Evolutionary conservation across 2,888 invertebrate genomes (phyloP).

Genomic region (Papilio gigon): DNA sequence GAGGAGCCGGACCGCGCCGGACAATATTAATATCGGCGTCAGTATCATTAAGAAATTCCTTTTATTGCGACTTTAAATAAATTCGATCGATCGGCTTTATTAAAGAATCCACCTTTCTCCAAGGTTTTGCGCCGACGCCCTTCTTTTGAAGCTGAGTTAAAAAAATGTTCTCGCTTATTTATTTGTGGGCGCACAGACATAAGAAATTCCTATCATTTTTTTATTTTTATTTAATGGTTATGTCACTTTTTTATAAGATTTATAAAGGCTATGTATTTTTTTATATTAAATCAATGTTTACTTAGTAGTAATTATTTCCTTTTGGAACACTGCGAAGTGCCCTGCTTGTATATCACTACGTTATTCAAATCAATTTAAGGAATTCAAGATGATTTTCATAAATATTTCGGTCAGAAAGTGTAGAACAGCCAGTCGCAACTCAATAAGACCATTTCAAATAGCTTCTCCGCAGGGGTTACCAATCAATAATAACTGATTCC

Average conservation of each 20-base stretch:
- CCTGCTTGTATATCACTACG: too few species aligned
- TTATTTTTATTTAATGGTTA: conserved; percentile 61
- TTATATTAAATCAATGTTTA: neutral
- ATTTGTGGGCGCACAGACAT: conserved; percentile 57
- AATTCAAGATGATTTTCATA: too few species aligned
- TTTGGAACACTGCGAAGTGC: too few species aligned
- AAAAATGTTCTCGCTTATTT: conserved; percentile 60
- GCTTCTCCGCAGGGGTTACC: conserved; percentile 38
- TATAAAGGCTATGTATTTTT: neutral
- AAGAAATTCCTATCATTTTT: conserved; percentile 68
- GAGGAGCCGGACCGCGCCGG: conserved; percentile 66
- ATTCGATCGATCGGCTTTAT: conserved; percentile 73
- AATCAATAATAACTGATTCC: conserved; percentile 6
- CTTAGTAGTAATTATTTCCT: too few species aligned
- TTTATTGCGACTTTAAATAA: conserved; percentile 81
- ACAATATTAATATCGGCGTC: conserved; percentile 78
- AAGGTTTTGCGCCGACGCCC: conserved; percentile 74
- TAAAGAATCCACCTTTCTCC: conserved; percentile 79
- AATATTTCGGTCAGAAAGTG: too few species aligned
- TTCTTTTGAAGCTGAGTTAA: conserved; percentile 66
- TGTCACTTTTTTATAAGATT: conserved; percentile 68
- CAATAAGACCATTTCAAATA: conserved; percentile 40
- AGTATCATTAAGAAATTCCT: conserved; percentile 81
- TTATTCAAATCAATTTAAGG: too few species aligned
- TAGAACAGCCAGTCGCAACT: neutral